Base-by-base conservation (phyloP, 2,888 invertebrate species). In the Agelastica alni region DNA sequence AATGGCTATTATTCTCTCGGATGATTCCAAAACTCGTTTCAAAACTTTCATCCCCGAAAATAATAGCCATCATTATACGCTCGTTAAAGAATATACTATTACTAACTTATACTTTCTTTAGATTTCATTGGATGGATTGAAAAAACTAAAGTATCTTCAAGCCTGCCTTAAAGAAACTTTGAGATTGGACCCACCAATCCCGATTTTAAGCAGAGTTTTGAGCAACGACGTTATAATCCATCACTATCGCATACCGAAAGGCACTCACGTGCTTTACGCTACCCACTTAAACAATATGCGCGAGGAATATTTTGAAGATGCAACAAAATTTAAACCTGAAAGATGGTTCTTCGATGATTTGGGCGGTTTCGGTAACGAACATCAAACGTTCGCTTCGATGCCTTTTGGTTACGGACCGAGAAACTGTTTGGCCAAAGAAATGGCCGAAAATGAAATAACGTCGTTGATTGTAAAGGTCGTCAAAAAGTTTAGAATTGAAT, bases 271-370 rank as follows among this genome's bases (percentile, higher is more conserved):
- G 10, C 79, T 87, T 64, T 85, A 86, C 81, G 84, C 86, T 0
- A 84, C 83, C 36, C 81, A 84, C 72, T 79, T 86, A 39, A 77
- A 84, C 1, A 80, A 83, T 10, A 69, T 81, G 49, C 80, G 83
- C 47, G 86, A 87, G 60, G 82, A 83, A 60, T 83, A 86, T 69
- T 87, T 82, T 61, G 86, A 86, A 17, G 84, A 86, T 60, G 82
- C 86, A 0, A 65, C 75, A 1, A 81, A 80, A 53, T 87, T 84
- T 63, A 74, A 77, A 56, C 86, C 87, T 1, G 85, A 86, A 61
- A 77, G 87, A 52, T 87, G 87, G 87, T 64, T 85, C 10, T 74
- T 0, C 70, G 63, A 42, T 18, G 59, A 47, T 47, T 17, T 58
- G 3, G 58, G 56, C 26, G 60, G 58, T 5, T 54, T 65, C 31